Evolutionary conservation across 1,140 invertebrate genomes (phyloP).

Genomic region (Rhyacophila brunnea): DNA sequence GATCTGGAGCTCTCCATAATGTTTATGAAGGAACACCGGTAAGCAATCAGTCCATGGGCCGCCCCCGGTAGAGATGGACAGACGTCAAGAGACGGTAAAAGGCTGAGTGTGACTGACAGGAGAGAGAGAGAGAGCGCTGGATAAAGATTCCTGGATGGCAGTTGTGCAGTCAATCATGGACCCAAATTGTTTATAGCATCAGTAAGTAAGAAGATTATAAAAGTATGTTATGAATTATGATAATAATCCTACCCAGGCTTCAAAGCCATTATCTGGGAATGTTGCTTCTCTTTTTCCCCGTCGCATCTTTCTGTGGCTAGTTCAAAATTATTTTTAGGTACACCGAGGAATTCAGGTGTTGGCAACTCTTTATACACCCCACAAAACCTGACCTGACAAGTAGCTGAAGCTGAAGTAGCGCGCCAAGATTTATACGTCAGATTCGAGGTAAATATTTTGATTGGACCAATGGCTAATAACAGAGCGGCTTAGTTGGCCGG

Average conservation of each 20-base stretch:
- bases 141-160: neutral
- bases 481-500: too few species aligned
- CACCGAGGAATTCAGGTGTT: too few species aligned
- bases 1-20: too few species aligned
- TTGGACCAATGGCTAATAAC: neutral
- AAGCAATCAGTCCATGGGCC: too few species aligned
- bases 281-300: slow-evolving; percentile 38
- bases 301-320: neutral
- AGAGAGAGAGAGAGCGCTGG: neutral
- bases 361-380: too few species aligned
- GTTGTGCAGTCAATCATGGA: neutral
- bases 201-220: neutral
- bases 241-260: slow-evolving; percentile 37
- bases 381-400: too few species aligned
- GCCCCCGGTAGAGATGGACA: neutral
- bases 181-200: too few species aligned
- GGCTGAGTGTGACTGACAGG: neutral
- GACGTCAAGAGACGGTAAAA: neutral
- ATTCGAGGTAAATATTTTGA: neutral
- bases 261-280: slow-evolving; percentile 55
- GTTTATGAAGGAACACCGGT: too few species aligned
- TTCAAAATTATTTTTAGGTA: too few species aligned
- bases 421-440: neutral
- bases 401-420: too few species aligned
- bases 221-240: neutral